These are phyloP conservation scores for Karalla daura DNA, from an alignment of 2,797 vertebrate genomes.

Conservation along the genomic window DNA sequence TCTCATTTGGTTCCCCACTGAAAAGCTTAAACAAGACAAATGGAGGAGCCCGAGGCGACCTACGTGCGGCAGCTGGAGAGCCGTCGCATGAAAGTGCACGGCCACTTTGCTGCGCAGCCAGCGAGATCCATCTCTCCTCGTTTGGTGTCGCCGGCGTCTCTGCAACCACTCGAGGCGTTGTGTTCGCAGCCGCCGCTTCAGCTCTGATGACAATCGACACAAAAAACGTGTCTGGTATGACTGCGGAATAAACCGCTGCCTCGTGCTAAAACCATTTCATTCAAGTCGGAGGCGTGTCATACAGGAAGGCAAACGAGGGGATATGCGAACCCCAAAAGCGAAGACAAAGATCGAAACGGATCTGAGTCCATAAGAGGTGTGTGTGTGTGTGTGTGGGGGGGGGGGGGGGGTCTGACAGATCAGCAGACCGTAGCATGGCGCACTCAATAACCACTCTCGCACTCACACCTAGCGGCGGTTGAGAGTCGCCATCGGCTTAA, in stretches of 20 bases:
- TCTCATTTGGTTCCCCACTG: slow-evolving; percentile 65
- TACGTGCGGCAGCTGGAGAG: slow-evolving; percentile 19
- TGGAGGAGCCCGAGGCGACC: slow-evolving; percentile 32
- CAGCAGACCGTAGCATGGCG: no score
- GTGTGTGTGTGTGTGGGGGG: no score
- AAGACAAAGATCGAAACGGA: no score
- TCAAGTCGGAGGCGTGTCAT: not conserved
- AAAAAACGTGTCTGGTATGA: not conserved
- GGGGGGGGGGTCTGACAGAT: no score
- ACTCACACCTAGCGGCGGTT: no score
- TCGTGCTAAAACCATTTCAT: not conserved
- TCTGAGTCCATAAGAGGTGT: no score
- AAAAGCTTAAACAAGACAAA: slow-evolving; percentile 61
- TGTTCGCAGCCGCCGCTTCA: slow-evolving; percentile 36
- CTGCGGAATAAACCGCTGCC: not conserved
- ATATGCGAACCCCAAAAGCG: no score
- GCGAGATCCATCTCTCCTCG: slow-evolving; percentile 46
- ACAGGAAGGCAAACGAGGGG: not conserved
- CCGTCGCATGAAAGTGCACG: slow-evolving; percentile 26
- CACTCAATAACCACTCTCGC: no score
- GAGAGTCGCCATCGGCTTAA: no score
- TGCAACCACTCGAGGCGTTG: slow-evolving; percentile 25
- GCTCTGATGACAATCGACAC: slow-evolving; percentile 39
- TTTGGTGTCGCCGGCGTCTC: slow-evolving; percentile 39
- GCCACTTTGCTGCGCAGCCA: slow-evolving; percentile 21